phyloP scores from a whole-genome alignment of 2,888 invertebrate species.

The Eupithecia tripunctaria region DNA sequence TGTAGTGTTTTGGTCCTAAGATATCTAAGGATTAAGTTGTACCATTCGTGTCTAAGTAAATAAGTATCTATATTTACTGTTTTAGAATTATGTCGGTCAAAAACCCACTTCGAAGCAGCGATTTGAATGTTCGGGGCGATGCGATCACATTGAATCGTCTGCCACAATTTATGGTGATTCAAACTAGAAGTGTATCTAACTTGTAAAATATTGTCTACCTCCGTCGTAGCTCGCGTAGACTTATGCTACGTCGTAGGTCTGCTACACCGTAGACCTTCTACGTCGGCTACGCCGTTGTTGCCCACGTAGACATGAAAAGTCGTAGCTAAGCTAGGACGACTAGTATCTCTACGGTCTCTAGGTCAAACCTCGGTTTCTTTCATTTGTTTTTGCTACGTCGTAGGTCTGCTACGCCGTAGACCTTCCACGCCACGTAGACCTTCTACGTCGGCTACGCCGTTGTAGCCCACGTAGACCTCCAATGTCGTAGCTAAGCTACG shows the following conservation, averaged over 20 bases:
- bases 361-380: too few species aligned
- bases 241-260: conserved; percentile 15
- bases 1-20: neutral
- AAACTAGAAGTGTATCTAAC: neutral
- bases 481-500: neutral
- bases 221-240: conserved; percentile 14
- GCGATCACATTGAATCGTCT: neutral
- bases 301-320: neutral
- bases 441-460: too few species aligned
- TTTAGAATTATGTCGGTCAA: neutral
- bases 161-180: neutral
- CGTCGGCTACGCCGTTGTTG: conserved; percentile 4
- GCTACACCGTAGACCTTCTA: too few species aligned
- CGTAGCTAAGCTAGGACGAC: neutral
- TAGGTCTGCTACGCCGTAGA: too few species aligned
- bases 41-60: neutral
- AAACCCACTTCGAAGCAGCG: neutral
- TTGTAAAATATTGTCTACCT: neutral
- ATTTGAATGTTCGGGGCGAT: neutral
- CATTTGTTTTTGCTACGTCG: conserved; percentile 20
- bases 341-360: too few species aligned
- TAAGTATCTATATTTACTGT: neutral
- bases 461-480: neutral
- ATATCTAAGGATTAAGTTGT: neutral
- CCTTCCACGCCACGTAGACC: too few species aligned